Percentiles rank a stretch among this genome's conserved stretches.
Conservation (phyloP, 2,888 invertebrate genomes). For the Eurois occulta region DNA sequence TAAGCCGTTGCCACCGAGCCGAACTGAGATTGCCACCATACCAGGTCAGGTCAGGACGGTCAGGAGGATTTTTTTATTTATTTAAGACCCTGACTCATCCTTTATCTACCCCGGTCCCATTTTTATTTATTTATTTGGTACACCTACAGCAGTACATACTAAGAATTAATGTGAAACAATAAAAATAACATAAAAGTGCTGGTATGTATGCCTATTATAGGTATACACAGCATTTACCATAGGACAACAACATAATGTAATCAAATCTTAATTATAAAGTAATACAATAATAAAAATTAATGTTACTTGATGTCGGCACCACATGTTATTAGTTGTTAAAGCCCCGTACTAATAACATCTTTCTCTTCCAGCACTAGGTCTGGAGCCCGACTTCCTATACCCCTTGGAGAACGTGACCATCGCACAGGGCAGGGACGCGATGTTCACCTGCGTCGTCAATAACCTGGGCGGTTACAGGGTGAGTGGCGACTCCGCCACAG, state of each 20-base stretch:
- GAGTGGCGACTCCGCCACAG: constrained; percentile 96
- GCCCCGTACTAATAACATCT: neutral
- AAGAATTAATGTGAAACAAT: too few relatives aligned
- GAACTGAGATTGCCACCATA: neutral
- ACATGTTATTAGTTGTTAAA: neutral
- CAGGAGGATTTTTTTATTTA: neutral
- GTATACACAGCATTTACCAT: too few relatives aligned
- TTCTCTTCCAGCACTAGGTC: constrained; percentile 92
- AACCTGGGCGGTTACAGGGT: constrained; percentile 96
- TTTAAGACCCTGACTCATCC: neutral
- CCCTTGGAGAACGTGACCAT: constrained; percentile 96
- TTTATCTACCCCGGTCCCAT: neutral
- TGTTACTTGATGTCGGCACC: neutral
- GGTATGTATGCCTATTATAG: too few relatives aligned
- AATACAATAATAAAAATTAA: too few relatives aligned
- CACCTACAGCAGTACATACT: too few relatives aligned
- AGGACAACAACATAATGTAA: too few relatives aligned
- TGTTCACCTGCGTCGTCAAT: constrained; percentile 96
- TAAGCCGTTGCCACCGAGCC: neutral
- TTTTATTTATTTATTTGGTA: too few relatives aligned
- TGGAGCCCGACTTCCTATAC: constrained; percentile 95
- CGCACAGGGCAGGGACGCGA: constrained; percentile 95
- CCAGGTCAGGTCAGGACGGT: neutral
- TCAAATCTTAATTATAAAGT: too few relatives aligned
- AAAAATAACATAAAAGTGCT: too few relatives aligned